Evolutionary conservation across 2,888 invertebrate genomes (phyloP).

Genomic region (Sphaeridia pumilis): DNA sequence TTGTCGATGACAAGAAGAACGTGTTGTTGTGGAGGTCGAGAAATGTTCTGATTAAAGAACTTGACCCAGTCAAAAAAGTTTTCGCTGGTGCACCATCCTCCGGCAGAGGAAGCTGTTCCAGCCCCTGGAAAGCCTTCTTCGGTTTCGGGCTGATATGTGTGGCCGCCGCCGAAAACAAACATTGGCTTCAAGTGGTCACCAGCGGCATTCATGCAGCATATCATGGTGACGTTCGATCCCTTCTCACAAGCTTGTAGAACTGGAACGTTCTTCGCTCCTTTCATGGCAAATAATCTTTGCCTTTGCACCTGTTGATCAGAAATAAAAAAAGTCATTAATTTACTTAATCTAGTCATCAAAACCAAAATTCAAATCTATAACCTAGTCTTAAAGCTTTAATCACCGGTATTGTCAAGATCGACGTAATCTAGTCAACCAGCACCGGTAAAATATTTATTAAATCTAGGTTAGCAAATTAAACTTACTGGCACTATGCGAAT

Average conservation of each 20-base stretch:
- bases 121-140: neutral
- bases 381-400: constrained; percentile 21
- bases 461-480: too few species aligned
- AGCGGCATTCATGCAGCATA: neutral
- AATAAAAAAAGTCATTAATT: too few species aligned
- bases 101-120: neutral
- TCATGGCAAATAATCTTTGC: constrained; percentile 32
- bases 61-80: constrained; percentile 2
- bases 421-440: too few species aligned
- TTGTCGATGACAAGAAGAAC: constrained; percentile 1
- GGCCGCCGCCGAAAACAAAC: neutral
- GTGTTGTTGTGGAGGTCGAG: neutral
- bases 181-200: neutral
- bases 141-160: neutral
- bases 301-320: too few species aligned
- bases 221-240: constrained; percentile 36
- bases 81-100: neutral
- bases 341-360: too few species aligned
- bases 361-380: too few species aligned
- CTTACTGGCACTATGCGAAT: too few species aligned
- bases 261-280: constrained; percentile 37
- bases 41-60: neutral
- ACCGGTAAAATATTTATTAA: too few species aligned
- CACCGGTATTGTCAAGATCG: too few species aligned
- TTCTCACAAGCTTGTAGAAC: constrained; percentile 38